phyloP scores from a whole-genome alignment of 2,888 invertebrate species.

The Nematopogon swammerdamellus region DNA sequence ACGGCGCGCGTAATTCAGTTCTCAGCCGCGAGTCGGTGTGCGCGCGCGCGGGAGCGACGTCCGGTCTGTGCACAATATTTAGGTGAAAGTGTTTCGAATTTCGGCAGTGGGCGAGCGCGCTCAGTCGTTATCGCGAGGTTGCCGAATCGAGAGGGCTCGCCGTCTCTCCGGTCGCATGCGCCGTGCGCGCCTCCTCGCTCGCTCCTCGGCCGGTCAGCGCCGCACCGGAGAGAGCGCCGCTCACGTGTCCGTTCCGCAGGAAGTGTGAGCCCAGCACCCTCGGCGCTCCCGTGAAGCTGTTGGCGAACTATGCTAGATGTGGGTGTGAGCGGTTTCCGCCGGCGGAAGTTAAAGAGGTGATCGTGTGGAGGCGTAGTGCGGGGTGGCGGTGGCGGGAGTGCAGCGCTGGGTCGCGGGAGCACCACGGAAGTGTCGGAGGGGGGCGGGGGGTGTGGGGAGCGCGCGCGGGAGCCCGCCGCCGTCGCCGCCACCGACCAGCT shows the following conservation, averaged over 20 bases:
- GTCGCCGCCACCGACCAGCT: conserved; percentile 33
- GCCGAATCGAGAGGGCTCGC: conserved; percentile 52
- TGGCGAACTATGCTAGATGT: conserved; percentile 45
- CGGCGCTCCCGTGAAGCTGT: conserved; percentile 29
- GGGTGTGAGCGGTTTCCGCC: conserved; percentile 37
- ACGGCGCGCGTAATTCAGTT: conserved; percentile 52
- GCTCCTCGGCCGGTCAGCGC: too few species aligned
- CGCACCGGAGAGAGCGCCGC: conserved; percentile 22
- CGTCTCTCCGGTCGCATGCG: conserved; percentile 14
- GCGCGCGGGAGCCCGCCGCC: conserved; percentile 39
- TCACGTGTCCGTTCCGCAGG: conserved; percentile 21
- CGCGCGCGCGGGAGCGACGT: conserved; percentile 55
- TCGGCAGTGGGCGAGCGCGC: conserved; percentile 56
- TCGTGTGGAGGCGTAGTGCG: conserved; percentile 14
- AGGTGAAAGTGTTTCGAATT: conserved; percentile 59
- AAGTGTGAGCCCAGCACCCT: conserved; percentile 14
- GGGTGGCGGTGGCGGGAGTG: not conserved
- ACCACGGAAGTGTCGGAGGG: not conserved
- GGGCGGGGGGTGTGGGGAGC: not conserved
- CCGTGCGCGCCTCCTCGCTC: too few species aligned
- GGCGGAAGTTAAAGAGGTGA: conserved; percentile 49
- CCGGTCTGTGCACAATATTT: conserved; percentile 55
- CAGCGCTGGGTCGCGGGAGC: not conserved
- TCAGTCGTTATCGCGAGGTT: conserved; percentile 58
- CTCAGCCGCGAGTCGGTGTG: conserved; percentile 40